Evolutionary conservation across 2,888 invertebrate genomes (phyloP).

Genomic region (Pammene aurita): DNA sequence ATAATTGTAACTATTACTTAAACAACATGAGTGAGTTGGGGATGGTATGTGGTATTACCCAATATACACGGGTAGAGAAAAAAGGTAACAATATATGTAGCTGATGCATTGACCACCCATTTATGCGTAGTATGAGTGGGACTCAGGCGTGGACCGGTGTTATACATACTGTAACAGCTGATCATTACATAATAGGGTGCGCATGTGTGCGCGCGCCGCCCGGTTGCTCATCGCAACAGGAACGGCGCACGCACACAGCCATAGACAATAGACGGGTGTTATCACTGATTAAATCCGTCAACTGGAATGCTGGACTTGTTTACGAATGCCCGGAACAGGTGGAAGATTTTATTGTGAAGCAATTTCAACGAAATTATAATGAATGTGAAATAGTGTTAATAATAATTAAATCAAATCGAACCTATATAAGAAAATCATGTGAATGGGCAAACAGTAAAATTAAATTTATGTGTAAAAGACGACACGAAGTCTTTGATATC

Average conservation of each 20-base stretch:
- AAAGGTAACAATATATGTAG: too few species aligned
- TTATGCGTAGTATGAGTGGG: too few species aligned
- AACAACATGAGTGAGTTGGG: too few species aligned
- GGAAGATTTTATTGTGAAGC: not conserved
- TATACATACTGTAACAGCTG: too few species aligned
- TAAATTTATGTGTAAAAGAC: constrained; percentile 1
- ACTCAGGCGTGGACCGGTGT: too few species aligned
- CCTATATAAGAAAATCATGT: not conserved
- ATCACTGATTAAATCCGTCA: not conserved
- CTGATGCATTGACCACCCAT: too few species aligned
- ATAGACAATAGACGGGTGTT: constrained; percentile 5
- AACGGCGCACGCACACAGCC: constrained; percentile 5
- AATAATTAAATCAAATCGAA: not conserved
- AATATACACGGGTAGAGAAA: too few species aligned
- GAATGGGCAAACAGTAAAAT: constrained; percentile 10
- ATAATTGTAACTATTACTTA: too few species aligned
- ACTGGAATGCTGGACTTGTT: not conserved
- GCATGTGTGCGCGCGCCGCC: not conserved
- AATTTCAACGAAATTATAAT: not conserved
- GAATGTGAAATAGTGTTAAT: not conserved
- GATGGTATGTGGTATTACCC: too few species aligned
- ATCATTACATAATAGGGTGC: too few species aligned
- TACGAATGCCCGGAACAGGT: constrained; percentile 5
- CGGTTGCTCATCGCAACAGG: not conserved
- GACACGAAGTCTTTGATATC: constrained; percentile 2